phyloP scores from a whole-genome alignment of 1,140 invertebrate species.

The Diabrotica virgifera region DNA sequence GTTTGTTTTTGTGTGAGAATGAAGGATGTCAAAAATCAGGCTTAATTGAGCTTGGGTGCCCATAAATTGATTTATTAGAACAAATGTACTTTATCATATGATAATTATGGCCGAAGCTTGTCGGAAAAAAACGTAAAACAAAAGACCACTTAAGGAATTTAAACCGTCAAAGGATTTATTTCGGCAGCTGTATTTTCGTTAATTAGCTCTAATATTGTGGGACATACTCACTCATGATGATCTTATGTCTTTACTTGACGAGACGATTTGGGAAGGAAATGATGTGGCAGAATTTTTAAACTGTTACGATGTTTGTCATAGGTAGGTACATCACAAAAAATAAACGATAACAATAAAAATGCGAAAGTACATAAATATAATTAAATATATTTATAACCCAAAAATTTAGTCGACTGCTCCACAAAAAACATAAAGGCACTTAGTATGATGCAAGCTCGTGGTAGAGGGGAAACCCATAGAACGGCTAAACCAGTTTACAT shows the following conservation, averaged over 20 bases:
- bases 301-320: too few relatives aligned
- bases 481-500: too few relatives aligned
- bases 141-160: neutral
- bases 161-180: slow-evolving; percentile 1
- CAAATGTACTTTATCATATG: slow-evolving; percentile 1
- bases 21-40: slow-evolving; percentile 2
- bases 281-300: neutral
- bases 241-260: neutral
- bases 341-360: too few relatives aligned
- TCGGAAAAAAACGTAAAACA: slow-evolving; percentile 2
- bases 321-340: too few relatives aligned
- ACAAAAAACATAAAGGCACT: too few relatives aligned
- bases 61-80: slow-evolving; percentile 3
- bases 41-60: neutral
- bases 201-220: neutral
- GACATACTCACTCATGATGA: neutral
- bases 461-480: too few relatives aligned
- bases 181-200: slow-evolving; percentile 1
- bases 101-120: neutral
- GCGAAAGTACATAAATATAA: too few relatives aligned
- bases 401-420: too few relatives aligned
- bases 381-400: too few relatives aligned
- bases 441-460: too few relatives aligned
- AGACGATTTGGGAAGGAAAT: neutral
- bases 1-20: neutral